These are phyloP conservation scores for Scopus umbretta DNA, from an alignment of 2,113 vertebrate genomes.

Conservation along the genomic window DNA sequence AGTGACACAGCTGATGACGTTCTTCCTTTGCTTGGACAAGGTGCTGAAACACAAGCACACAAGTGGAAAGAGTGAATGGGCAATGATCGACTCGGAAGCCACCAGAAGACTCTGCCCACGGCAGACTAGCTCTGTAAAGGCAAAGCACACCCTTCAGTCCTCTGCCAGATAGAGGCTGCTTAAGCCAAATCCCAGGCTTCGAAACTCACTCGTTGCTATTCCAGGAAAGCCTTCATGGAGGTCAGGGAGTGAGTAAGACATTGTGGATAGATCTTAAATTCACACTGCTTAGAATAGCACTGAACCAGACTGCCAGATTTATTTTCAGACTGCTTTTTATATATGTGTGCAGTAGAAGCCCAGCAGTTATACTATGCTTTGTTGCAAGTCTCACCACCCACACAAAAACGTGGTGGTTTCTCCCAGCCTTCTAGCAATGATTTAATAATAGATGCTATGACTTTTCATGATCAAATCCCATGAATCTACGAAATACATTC, in stretches of 20 bases:
- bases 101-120: accelerated
- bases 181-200: background rate
- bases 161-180: background rate
- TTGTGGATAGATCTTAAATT: conserved; percentile 17
- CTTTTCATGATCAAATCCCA: conserved; percentile 14
- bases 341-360: conserved; percentile 26
- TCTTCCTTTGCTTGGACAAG: conserved; percentile 94
- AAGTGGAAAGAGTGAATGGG: background rate
- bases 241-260: conserved; percentile 48
- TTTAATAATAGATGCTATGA: conserved; percentile 52
- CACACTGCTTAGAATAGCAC: conserved; percentile 44
- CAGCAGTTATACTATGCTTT: conserved; percentile 52
- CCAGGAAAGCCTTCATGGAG: conserved; percentile 43
- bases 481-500: conserved; percentile 26
- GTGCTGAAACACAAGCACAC: conserved; percentile 73
- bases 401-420: conserved; percentile 2
- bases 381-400: conserved; percentile 53
- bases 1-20: conserved; percentile 98
- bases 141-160: background rate
- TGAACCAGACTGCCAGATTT: conserved; percentile 48
- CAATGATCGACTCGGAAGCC: accelerated
- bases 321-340: conserved; percentile 52
- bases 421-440: conserved; percentile 33
- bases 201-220: conserved; percentile 20
- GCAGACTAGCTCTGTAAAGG: accelerated